Percentiles rank a stretch among this genome's conserved stretches.
These are phyloP conservation scores for Neolamprologus variostigma DNA, from an alignment of 2,113 vertebrate genomes.

Conservation along the genomic window DNA sequence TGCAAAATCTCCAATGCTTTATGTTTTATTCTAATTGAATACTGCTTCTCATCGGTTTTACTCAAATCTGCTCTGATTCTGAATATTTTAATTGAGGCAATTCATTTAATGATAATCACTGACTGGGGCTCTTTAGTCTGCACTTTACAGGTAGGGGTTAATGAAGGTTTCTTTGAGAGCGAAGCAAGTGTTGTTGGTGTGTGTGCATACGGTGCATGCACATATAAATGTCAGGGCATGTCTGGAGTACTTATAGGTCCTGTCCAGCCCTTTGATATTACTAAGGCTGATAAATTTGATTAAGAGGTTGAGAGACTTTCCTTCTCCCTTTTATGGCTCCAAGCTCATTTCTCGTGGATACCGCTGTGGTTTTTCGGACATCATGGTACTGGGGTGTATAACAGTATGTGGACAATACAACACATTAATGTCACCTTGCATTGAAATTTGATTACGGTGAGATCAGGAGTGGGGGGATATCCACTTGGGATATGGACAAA, in stretches of 20 bases:
- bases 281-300: conserved; percentile 1
- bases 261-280: not conserved
- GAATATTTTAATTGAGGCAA: not conserved
- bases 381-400: not conserved
- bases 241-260: not conserved
- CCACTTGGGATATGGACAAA: conserved; percentile 14
- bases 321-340: not conserved
- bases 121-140: not conserved
- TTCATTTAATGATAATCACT: not conserved
- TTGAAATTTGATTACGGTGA: conserved; percentile 32
- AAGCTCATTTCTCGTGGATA: not conserved
- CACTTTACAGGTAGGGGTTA: not conserved
- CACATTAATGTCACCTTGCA: not conserved
- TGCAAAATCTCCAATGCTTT: not conserved
- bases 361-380: not conserved
- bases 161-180: not conserved
- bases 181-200: not conserved
- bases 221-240: not conserved
- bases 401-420: not conserved
- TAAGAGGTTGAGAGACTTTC: not conserved
- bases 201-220: not conserved
- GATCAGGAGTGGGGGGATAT: not conserved
- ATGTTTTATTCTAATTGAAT: not conserved
- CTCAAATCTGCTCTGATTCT: not conserved
- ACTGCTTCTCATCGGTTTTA: not conserved